Evolutionary conservation across 2,888 invertebrate genomes (phyloP), one percentile per base, ranked within the genome.

Genomic region (Pseudococcus longispinus): DNA sequence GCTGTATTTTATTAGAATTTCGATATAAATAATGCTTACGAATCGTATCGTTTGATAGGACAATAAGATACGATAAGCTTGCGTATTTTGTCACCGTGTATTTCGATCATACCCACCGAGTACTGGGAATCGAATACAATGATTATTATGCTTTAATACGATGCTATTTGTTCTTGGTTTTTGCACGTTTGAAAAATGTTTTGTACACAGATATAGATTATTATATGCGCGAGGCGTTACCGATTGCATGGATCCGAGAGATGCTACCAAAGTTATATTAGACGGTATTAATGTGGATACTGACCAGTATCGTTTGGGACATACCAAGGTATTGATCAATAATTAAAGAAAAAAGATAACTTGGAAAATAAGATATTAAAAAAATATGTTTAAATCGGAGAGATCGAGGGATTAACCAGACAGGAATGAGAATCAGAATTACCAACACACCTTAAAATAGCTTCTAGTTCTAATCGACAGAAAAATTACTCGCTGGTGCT

Each of bases 251-350:
- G 92, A 94, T 89, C 93, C 95, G 89, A 94, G 95, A 92, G 89
- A 92, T 89, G 92, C 91, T 86, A 87, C 89, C 26, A 89, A 89
- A 88, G 88, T 88, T 13, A 89, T 89, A 88, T 88, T 89, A 87
- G 89, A 89, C 87, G 89, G 88, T 77, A 88, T 88, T 90, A 94
- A 94, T 92, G 94, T 99, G 92, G 97, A 97, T 91, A 92, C 95
- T 90, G 98, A 98, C 92, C 97, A 97, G 92, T 99, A 94, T 93
- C 95, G 98, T 91, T 92, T 98, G 92, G 99, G 99, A 93, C 26
- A 88, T 51, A 88, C 88, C 18, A 88, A 88, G 88, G 88, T 88
- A 44, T 26, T 82, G 20, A 44, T 26, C 44, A 20, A 82, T 74
- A 5, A 32, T 29, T 13, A 15, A n/a, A 32, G 11, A 9, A n/a